These are phyloP conservation scores for Microtus ochrogaster DNA, from an alignment of 2,113 vertebrate genomes.

Conservation along the genomic window DNA sequence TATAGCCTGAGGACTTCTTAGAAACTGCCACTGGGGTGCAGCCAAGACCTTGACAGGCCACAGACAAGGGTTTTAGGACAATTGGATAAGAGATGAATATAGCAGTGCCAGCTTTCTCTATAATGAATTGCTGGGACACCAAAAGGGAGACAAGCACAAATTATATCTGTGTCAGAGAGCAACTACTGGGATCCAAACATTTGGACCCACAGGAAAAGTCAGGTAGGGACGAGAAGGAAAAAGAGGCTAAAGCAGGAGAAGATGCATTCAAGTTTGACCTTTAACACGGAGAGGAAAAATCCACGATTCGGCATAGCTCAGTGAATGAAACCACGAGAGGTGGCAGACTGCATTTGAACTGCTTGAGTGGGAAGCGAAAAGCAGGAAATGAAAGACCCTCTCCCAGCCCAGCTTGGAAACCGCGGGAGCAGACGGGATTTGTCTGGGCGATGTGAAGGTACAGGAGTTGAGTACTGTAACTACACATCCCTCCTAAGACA, in stretches of 20 bases:
- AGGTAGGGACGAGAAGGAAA: not conserved
- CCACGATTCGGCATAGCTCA: not conserved
- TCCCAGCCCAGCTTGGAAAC: not conserved
- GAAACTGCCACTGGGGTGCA: not conserved
- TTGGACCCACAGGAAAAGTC: not conserved
- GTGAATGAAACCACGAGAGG: not conserved
- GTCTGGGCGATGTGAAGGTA: not conserved
- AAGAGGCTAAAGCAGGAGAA: no score
- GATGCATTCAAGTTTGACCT: not conserved
- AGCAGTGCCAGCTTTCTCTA: not conserved
- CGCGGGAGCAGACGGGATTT: not conserved
- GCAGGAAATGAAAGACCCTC: not conserved
- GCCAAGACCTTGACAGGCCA: not conserved
- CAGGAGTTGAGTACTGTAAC: not conserved
- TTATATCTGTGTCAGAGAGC: not conserved
- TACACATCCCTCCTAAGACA: not conserved
- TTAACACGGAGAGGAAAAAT: not conserved
- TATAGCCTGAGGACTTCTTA: not conserved
- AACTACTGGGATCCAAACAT: not conserved
- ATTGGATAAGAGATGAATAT: not conserved
- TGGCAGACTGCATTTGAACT: not conserved
- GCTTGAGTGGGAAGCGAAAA: not conserved
- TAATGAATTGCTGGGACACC: not conserved
- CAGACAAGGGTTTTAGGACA: not conserved
- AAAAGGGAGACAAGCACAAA: not conserved